Conservation (phyloP, 2,113 vertebrate genomes). For the Dasypus novemcinctus region DNA sequence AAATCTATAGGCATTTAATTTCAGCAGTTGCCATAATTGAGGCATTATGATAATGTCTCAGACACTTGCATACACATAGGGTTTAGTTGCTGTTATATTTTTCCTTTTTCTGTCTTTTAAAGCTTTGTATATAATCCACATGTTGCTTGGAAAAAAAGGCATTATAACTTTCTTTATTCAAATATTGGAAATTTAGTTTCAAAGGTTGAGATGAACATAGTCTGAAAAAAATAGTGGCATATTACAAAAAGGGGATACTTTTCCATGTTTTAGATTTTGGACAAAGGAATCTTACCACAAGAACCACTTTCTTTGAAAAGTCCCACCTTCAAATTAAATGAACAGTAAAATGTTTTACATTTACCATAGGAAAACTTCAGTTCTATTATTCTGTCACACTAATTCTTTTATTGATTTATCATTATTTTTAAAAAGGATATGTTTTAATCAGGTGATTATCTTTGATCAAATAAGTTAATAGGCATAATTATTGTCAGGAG, state of each 20-base stretch:
- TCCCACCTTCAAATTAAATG: constrained; percentile 46
- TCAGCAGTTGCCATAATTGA: constrained; percentile 61
- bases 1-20: constrained; percentile 63
- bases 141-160: constrained; percentile 35
- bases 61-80: constrained; percentile 24
- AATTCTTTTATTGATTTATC: neutral
- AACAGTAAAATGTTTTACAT: neutral
- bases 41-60: constrained; percentile 56
- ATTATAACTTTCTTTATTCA: constrained; percentile 36
- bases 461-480: neutral
- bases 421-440: constrained; percentile 6
- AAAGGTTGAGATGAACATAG: constrained; percentile 35
- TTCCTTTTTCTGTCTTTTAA: constrained; percentile 16
- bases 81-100: constrained; percentile 43
- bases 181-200: constrained; percentile 51
- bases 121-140: constrained; percentile 39
- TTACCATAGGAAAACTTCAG: neutral
- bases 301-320: constrained; percentile 1
- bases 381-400: neutral
- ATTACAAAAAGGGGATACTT: constrained; percentile 25
- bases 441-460: constrained; percentile 31
- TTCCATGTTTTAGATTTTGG: constrained; percentile 17
- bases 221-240: constrained; percentile 1
- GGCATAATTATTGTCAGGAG: neutral
- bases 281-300: neutral